Evolutionary conservation across 2,888 invertebrate species (phyloP), one percentile per base, ranked within the genome.

Genomic region (Perizoma affinitatum): DNA sequence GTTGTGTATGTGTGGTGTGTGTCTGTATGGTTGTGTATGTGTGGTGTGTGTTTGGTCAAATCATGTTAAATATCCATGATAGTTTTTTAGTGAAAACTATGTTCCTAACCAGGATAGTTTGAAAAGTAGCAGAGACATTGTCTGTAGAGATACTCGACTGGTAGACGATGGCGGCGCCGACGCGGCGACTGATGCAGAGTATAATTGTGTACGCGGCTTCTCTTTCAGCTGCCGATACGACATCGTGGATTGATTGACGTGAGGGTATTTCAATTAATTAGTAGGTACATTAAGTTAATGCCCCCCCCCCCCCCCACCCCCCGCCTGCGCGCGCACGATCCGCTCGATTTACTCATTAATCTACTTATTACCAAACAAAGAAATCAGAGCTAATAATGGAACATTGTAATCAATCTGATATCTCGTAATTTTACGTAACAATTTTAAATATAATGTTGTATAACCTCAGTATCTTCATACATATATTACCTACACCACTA

Each of bases 241-340:
- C 49, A 10, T 4, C 44, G 8, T 45, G 34, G 61, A 58, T 22
- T 54, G n/a, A 51, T 61, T 54, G 64, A 35, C 63, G 68, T 70
- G 68, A 56, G 69, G 72, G 71, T 79, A 74, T 75, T 79, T 73
- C 73, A 75, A 83, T 82, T 84, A 78, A 82, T 84, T 83, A 78
- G n/a, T n/a, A 74, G 68, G 75, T 82, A 84, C 22, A 84, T 84
- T 77, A 80, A 78, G 78, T 73, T 78, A 80, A 79, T 79, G 79
- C 47, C 42, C 63, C 54, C 41, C 49, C 64, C 53, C 57, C 43
- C 11, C 49, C 63, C 53, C 55, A 38, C 56, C 53, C 46, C 41
- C 53, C 55, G 56, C 51, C 47, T 43, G 58, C 57, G 51, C 49
- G 50, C 48, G 57, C 69, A 67, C 72, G 67, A 65, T 38, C 51